phyloP scores from a whole-genome alignment of 2,113 vertebrate species.

The Ibidorhyncha struthersii region DNA sequence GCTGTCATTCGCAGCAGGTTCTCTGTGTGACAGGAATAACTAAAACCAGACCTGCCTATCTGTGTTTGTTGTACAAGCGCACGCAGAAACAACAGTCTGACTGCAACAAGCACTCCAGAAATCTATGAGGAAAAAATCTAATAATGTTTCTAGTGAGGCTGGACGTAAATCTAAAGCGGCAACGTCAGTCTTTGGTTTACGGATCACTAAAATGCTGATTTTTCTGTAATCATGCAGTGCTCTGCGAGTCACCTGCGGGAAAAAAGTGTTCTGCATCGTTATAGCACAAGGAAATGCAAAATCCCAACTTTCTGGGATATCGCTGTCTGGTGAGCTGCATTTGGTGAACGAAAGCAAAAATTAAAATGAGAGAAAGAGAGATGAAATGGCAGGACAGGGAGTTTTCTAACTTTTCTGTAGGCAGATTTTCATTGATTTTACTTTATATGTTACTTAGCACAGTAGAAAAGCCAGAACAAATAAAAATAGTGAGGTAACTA shows the following conservation, averaged over 20 bases:
- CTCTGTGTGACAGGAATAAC: slow-evolving; percentile 29
- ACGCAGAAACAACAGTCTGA: background rate
- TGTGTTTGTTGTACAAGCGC: background rate
- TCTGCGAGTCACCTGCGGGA: background rate
- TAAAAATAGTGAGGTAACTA: slow-evolving; percentile 29
- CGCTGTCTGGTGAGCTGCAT: background rate
- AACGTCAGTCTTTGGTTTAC: background rate
- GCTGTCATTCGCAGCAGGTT: background rate
- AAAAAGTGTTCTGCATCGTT: background rate
- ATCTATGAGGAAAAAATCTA: background rate
- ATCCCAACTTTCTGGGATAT: background rate
- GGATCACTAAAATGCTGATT: background rate
- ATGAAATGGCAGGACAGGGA: background rate
- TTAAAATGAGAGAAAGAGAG: background rate
- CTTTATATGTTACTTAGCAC: background rate
- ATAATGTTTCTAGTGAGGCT: background rate
- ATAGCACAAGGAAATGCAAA: slow-evolving; percentile 11
- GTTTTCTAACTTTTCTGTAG: background rate
- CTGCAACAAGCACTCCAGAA: background rate
- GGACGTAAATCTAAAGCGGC: background rate
- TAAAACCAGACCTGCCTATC: slow-evolving; percentile 12
- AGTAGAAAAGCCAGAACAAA: slow-evolving; percentile 48
- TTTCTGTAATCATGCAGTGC: background rate
- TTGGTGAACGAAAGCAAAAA: background rate
- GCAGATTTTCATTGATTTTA: slow-evolving; percentile 3